These are phyloP conservation scores for Belonocnema kinseyi DNA, from an alignment of 1,140 invertebrate genomes.

Conservation along the genomic window DNA sequence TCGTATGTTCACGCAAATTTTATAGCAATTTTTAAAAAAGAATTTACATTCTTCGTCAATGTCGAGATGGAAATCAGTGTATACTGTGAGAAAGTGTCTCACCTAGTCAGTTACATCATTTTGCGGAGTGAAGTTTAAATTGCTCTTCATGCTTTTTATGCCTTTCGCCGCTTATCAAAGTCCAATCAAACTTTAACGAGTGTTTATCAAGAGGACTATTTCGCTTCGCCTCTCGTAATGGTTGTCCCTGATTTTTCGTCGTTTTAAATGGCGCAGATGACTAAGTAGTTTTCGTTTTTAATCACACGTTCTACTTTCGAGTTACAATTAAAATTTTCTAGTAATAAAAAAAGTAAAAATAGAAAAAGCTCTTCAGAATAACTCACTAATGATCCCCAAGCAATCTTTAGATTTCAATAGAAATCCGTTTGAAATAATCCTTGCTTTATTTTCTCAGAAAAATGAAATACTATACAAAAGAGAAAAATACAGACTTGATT, in stretches of 20 bases:
- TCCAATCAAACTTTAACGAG: slow-evolving; percentile 66
- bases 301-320: slow-evolving; percentile 8
- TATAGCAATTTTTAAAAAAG: not conserved
- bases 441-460: too few species aligned
- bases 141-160: slow-evolving; percentile 21
- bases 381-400: too few species aligned
- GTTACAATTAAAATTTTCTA: slow-evolving; percentile 1
- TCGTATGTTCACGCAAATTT: too few species aligned
- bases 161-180: slow-evolving; percentile 57
- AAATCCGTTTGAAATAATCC: too few species aligned
- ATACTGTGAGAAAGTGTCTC: not conserved
- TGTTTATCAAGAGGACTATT: slow-evolving; percentile 32
- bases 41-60: not conserved
- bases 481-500: too few species aligned
- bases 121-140: slow-evolving; percentile 32
- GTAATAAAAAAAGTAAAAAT: not conserved
- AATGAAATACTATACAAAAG: too few species aligned
- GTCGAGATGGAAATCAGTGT: not conserved
- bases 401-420: too few species aligned
- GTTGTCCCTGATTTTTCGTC: slow-evolving; percentile 19
- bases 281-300: not conserved
- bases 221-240: slow-evolving; percentile 15
- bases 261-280: not conserved
- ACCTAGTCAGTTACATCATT: slow-evolving; percentile 47
- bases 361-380: too few species aligned